Conservation (phyloP, 2,797 vertebrate genomes). For the Lutra lutra region DNA sequence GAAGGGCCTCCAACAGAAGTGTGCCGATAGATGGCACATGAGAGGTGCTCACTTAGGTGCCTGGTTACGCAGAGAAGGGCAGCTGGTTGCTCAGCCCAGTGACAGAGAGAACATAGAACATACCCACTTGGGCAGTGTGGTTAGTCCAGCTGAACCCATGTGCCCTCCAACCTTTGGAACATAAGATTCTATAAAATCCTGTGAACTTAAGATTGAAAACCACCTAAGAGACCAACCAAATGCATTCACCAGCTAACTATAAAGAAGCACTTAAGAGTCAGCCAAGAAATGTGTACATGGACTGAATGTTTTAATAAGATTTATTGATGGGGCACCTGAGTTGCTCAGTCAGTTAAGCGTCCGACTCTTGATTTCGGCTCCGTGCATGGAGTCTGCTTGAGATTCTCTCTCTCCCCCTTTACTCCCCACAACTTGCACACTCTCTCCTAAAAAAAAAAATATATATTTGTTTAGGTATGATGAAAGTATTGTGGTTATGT, state of each 20-base stretch:
- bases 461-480: not conserved
- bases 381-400: not conserved
- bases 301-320: conserved; percentile 6
- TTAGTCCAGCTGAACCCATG: not conserved
- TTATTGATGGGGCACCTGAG: not conserved
- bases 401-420: not conserved
- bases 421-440: rapidly evolving
- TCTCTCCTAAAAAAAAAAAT: not conserved
- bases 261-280: not conserved
- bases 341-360: not conserved
- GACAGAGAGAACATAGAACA: not conserved
- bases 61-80: not conserved
- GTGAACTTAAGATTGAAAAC: not conserved
- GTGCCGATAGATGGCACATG: not conserved
- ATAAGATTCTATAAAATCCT: not conserved
- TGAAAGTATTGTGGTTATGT: not conserved
- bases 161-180: not conserved
- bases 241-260: not conserved
- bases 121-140: not conserved
- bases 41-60: rapidly evolving
- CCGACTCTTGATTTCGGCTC: not conserved
- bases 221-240: not conserved
- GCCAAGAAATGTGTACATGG: not conserved
- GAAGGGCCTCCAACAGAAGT: not conserved
- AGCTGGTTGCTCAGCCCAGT: rapidly evolving